Evolutionary conservation across 2,888 invertebrate genomes (phyloP).

Genomic region (Orthosia gothica): DNA sequence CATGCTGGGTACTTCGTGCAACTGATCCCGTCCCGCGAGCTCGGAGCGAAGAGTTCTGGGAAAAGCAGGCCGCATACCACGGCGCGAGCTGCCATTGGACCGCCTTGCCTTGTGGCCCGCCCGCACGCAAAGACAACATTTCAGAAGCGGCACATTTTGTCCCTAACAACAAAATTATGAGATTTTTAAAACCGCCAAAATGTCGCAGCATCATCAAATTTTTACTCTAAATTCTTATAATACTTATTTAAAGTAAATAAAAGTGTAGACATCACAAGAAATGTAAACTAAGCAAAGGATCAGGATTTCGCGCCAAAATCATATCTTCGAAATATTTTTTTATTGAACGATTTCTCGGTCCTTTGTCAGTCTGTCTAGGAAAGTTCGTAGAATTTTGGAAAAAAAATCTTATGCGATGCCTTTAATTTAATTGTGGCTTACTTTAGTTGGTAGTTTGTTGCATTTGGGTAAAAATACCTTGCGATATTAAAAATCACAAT

Average conservation of each 20-base stretch:
- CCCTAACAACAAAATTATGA: conserved; percentile 23
- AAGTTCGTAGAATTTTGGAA: neutral
- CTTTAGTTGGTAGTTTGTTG: neutral
- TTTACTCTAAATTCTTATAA: neutral
- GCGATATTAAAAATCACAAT: neutral
- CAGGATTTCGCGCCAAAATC: neutral
- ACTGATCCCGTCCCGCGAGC: conserved; percentile 75
- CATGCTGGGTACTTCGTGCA: conserved; percentile 68
- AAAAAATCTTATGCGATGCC: too few relatives aligned
- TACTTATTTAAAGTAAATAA: neutral
- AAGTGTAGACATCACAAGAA: neutral
- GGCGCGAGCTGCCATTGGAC: conserved; percentile 82
- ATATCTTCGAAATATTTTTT: too few relatives aligned
- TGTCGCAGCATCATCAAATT: neutral
- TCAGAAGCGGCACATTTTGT: conserved; percentile 61
- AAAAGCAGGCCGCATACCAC: conserved; percentile 90
- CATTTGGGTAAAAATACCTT: neutral
- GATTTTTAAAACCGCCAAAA: conserved; percentile 7
- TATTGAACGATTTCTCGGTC: too few relatives aligned
- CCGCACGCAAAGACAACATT: conserved; percentile 77
- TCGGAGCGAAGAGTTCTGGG: conserved; percentile 85
- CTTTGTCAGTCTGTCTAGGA: neutral
- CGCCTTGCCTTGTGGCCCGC: conserved; percentile 73
- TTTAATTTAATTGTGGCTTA: too few relatives aligned
- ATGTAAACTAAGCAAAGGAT: neutral